Evolutionary conservation across 1,140 invertebrate species (phyloP), one percentile per base, ranked within the genome.

Genomic region (Doryteuthis pealeii): DNA sequence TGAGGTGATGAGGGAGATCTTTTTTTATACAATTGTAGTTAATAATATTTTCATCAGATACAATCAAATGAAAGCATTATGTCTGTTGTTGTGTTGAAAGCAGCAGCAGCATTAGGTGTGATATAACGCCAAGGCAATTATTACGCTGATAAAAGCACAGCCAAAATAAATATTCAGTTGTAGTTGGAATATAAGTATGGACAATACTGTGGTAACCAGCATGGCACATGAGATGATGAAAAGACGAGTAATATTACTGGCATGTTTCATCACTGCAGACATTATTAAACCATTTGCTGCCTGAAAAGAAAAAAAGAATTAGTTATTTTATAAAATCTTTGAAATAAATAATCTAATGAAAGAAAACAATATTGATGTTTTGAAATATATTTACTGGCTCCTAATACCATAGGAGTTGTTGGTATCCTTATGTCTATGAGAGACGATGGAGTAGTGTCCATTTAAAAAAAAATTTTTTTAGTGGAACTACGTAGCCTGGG

Each of bases 171-270:
- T 45, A 71, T 84, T 86, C 62, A 87, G 78, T 0, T 76, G 70
- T 30, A 85, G 77, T 28, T 78, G 54, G 65, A 87, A 82, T 5
- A 86, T 76, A 45, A 84, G 5, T 0, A 87, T 77, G 18, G 87
- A 85, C 0, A 87, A 67, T 2, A 83, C 43, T 1, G 85, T 85
- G 12, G 86, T 83, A 10, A 85, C 78, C n/a, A 87, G 54, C 79
- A 87, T 85, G 33, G 86, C 86, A 65, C 79, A 83, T 2, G 87
- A 85, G 15, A 88, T 84, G 70, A 88, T 77, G 74, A 88, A 88
- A 14, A 88, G 81, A 0, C 87, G 80, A 18, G 83, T 84, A 15
- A 88, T 83, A 77, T 88, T 88, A 71, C 80, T 88, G 54, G 82
- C 82, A 66, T 87, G 81, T 76, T 88, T 88, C 82, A 88, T 86